phyloP scores from a whole-genome alignment of 1,140 invertebrate genomes.

The Penaeus chinensis region DNA sequence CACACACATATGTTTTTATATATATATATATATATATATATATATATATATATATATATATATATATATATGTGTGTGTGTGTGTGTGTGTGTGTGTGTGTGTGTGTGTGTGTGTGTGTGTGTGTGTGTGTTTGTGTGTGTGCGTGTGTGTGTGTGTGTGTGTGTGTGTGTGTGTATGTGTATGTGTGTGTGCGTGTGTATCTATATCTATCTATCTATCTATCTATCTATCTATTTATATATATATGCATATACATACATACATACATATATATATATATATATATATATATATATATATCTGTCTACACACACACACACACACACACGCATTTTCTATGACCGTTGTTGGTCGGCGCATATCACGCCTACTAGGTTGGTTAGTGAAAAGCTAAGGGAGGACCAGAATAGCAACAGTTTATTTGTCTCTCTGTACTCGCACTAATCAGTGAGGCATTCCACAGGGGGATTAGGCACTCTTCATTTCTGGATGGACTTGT shows the following conservation, averaged over 20 bases:
- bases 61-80: background rate
- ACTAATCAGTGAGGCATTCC: no score
- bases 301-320: background rate
- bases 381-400: no score
- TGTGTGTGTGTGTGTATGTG: background rate
- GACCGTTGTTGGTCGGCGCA: no score
- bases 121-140: background rate
- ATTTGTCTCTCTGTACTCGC: no score
- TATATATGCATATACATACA: background rate
- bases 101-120: background rate
- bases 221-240: background rate
- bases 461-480: no score
- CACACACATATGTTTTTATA: background rate
- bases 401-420: no score
- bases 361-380: no score
- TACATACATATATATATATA: background rate
- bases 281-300: constrained; percentile 15
- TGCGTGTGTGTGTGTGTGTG: background rate
- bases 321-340: no score
- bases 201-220: background rate
- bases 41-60: background rate
- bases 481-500: no score
- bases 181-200: background rate
- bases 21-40: no score
- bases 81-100: background rate